Base-by-base conservation (phyloP, 2,888 invertebrate species). In the Eumerus sabulonum region DNA sequence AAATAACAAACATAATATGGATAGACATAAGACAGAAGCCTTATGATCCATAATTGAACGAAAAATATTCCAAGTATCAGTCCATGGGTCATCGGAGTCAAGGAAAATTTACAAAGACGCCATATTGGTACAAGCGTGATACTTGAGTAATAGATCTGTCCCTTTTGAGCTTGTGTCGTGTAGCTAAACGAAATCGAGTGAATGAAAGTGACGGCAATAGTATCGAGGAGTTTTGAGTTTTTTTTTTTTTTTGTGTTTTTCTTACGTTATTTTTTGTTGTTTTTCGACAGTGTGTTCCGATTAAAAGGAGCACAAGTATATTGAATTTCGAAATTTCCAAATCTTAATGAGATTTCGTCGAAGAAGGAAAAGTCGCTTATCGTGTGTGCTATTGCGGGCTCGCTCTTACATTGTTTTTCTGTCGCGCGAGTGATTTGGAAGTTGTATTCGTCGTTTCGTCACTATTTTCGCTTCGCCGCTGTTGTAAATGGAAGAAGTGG, bases 401-500 rank as follows among this genome's bases (percentile, higher is more conserved):
- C 64, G 44, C 53, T 79, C 64, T 45, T 64, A 64, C 68, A 35
- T 36, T 19, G 1, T 54, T 66, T 67, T 57, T 68, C 63, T 63
- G 48, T 48, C 51, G 18, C 44, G 60, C 64, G 68, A 53, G 54
- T 56, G 44, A 38, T 56, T 54, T 50, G 27, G 27, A 42, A 64
- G 27, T 27, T 27, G 27, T 27, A 51, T 12, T 64, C 54, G 63
- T 53, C 42, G 54, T 77, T 68, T 74, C 64, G 64, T 60, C 64
- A 56, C 64, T 68, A 60, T 74, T 74, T 79, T 79, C 70, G 68
- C 56, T 70, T 79, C 68, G 64, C 74, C 74, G 74, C 74, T 56
- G 67, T 68, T 79, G 70, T 79, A 68, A 68, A 60, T 79, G 74
- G 68, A 70, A 74, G 79, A 70, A 74, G 68, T 74, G 74, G 59